Evolutionary conservation across 2,797 vertebrate genomes (phyloP).

Genomic region (Artibeus lituratus): DNA sequence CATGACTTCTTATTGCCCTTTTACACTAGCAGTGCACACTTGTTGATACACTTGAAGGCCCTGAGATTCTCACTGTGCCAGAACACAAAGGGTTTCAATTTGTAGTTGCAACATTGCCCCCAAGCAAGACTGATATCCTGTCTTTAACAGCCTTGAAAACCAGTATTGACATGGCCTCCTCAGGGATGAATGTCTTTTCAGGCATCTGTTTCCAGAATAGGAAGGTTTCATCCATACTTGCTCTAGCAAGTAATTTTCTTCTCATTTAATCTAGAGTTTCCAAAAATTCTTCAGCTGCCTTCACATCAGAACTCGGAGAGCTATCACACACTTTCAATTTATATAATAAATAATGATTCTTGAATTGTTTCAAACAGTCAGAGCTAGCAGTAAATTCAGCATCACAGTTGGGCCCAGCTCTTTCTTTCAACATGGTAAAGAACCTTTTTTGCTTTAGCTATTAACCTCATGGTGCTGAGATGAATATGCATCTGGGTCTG

Average conservation of each 20-base stretch:
- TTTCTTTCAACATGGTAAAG: not conserved
- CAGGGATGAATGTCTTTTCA: not conserved
- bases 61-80: not conserved
- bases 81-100: not conserved
- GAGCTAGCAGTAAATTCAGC: not conserved
- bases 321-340: not conserved
- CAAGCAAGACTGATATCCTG: not conserved
- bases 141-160: not conserved
- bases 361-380: not conserved
- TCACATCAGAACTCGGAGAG: not conserved
- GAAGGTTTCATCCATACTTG: not conserved
- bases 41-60: not conserved
- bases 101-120: not conserved
- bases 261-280: not conserved
- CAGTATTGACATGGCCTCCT: not conserved
- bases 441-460: not conserved
- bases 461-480: not conserved
- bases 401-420: not conserved
- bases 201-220: not conserved
- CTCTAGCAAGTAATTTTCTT: not conserved
- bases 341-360: not conserved
- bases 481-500: not conserved
- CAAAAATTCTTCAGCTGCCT: not conserved
- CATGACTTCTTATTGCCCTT: not conserved
- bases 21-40: not conserved